A percentile compares a stretch with the other conserved stretches of the same genome.
Evolutionary conservation across 1,140 invertebrate species (phyloP).

Genomic region (Drosophila aff.): DNA sequence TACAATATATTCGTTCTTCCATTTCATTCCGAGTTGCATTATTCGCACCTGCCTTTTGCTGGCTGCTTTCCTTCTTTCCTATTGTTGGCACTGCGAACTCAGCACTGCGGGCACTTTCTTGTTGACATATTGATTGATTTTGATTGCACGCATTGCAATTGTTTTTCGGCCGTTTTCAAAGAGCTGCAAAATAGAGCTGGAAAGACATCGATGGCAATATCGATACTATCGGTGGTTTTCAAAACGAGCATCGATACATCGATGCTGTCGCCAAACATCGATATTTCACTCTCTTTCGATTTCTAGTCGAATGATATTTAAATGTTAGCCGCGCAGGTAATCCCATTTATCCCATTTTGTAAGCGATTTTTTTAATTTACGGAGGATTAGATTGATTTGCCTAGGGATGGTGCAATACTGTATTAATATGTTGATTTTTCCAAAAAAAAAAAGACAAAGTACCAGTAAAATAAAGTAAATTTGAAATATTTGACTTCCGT

Average conservation of each 20-base stretch:
- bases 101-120: conserved; percentile 23
- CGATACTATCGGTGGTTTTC: neutral
- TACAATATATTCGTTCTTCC: conserved; percentile 34
- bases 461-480: too few species aligned
- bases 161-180: conserved; percentile 17
- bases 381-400: too few species aligned
- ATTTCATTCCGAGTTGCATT: conserved; percentile 20
- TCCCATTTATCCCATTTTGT: too few species aligned
- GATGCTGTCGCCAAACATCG: neutral
- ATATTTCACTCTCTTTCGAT: neutral
- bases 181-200: conserved; percentile 7
- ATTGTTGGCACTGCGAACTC: conserved; percentile 29
- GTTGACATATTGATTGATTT: conserved; percentile 25
- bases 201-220: neutral
- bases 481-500: neutral
- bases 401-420: too few species aligned
- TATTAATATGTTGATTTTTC: too few species aligned
- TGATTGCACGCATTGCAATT: conserved; percentile 22
- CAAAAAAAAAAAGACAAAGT: too few species aligned
- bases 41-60: conserved; percentile 30
- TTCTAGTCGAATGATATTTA: neutral
- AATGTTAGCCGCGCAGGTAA: neutral
- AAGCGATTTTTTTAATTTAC: too few species aligned
- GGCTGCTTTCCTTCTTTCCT: conserved; percentile 27
- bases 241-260: neutral